Evolutionary conservation across 30 jellyfish, hydroid and myxozoan genomes (phyloP).

Genomic region (Phacellophora camtschatica): DNA sequence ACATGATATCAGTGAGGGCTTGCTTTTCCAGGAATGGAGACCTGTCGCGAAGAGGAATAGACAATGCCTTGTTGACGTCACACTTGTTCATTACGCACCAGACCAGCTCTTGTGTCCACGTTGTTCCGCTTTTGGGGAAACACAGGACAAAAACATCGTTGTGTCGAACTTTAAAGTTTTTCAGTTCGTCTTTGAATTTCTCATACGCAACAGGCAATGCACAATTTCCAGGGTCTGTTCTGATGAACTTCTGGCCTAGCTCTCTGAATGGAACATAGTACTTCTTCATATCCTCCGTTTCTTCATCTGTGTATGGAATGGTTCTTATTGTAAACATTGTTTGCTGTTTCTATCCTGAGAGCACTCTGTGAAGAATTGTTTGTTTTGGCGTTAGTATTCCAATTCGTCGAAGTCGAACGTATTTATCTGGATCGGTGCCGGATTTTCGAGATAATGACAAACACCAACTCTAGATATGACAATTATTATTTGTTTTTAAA

Average conservation of each 20-base stretch:
- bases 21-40: neutral
- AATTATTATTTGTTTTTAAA: too few species aligned
- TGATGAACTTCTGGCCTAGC: neutral
- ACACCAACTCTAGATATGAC: too few species aligned
- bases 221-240: constrained; percentile 44
- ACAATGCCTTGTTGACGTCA: neutral
- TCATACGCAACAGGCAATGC: constrained; percentile 23
- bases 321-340: neutral
- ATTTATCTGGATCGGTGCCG: too few species aligned
- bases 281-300: neutral
- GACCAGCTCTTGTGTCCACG: constrained; percentile 41
- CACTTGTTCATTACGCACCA: constrained; percentile 5
- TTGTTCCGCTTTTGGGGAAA: constrained; percentile 45
- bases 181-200: neutral
- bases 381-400: too few species aligned
- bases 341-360: too few species aligned
- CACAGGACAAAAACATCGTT: constrained; percentile 24
- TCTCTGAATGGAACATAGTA: neutral
- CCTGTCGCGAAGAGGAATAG: neutral
- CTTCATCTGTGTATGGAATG: neutral
- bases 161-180: neutral
- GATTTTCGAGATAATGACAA: too few species aligned
- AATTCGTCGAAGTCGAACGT: too few species aligned
- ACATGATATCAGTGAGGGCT: neutral
- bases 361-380: too few species aligned